Conservation (phyloP, 1,140 invertebrate species). For the Stenopsyche tienmushanensis region DNA sequence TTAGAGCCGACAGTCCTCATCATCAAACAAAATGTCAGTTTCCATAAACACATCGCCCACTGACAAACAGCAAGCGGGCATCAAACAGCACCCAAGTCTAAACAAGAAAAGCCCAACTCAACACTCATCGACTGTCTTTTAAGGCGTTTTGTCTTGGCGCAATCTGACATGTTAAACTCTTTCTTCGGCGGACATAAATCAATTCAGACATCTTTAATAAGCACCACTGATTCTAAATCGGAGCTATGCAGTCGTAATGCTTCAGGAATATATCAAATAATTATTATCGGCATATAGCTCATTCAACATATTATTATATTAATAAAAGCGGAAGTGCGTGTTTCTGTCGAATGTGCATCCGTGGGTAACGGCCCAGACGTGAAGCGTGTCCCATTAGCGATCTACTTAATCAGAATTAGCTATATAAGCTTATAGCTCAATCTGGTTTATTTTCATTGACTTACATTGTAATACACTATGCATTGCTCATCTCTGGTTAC, state of each 20-base stretch:
- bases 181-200: conserved; percentile 26
- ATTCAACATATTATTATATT: too few relatives aligned
- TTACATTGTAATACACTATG: too few relatives aligned
- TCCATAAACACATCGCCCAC: conserved; percentile 36
- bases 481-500: too few relatives aligned
- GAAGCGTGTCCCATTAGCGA: too few relatives aligned
- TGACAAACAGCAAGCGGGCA: conserved; percentile 21
- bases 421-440: too few relatives aligned
- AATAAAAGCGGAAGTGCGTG: too few relatives aligned
- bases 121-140: neutral
- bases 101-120: neutral
- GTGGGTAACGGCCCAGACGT: too few relatives aligned
- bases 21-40: conserved; percentile 38
- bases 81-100: neutral
- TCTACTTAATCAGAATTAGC: too few relatives aligned
- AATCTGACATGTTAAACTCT: conserved; percentile 6
- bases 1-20: conserved; percentile 20
- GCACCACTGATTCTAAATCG: neutral
- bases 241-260: neutral
- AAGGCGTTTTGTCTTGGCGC: neutral
- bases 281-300: too few relatives aligned
- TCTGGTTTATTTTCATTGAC: too few relatives aligned
- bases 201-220: conserved; percentile 21
- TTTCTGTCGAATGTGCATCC: too few relatives aligned
- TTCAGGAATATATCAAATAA: too few relatives aligned